Base-by-base conservation (phyloP, 2,113 vertebrate species). In the Melanostigma gelatinosum region DNA sequence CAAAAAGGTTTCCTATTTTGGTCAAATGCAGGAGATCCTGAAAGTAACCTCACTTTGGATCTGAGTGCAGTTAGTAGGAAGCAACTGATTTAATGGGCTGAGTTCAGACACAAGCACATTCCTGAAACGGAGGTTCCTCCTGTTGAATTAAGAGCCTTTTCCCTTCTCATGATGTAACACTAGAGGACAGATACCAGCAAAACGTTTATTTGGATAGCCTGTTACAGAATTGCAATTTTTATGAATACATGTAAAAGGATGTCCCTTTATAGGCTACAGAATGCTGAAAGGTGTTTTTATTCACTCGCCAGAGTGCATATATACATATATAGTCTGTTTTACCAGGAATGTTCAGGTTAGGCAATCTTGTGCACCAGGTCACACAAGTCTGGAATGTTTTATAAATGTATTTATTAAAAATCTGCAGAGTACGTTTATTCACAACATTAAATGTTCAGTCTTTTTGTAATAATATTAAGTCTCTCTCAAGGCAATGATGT, bases 1-100 rank as follows among this genome's bases (percentile, higher is more conserved):
- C 69, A 44, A 76, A 86, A 81, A 63, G 50, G 6, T 82, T 83
- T 83, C 87, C 87, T 91, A 85, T 83, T 90, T 87, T 91, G 88
- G 90, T 90, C 73, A 93, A 85, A 79, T 27, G 22, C 74, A 76
- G 69, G 27, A 61, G 65, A 70, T 75, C 66, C 29, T 81, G 68
- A 20, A 52, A 78, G 66, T 80, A 86, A 85, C 82, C 86, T 80
- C 72, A 80, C 72, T 54, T 78, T 83, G 72, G 77, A 79, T 72
- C 38, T 68, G 75, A 74, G 72, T 70, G 72, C 48, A 32, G 69
- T 85, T 79, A 67, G 79, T 77, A 65, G 83, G 80, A 71, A 90
- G 72, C 70, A 72, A 83, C 82, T 89, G 84, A 84, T 73, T 83
- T 87, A 85, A 54, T 82, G 77, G 70, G 50, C 61, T 69, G 67